Evolutionary conservation across 2,888 invertebrate genomes (phyloP).

Genomic region (Agrochola circellaris): DNA sequence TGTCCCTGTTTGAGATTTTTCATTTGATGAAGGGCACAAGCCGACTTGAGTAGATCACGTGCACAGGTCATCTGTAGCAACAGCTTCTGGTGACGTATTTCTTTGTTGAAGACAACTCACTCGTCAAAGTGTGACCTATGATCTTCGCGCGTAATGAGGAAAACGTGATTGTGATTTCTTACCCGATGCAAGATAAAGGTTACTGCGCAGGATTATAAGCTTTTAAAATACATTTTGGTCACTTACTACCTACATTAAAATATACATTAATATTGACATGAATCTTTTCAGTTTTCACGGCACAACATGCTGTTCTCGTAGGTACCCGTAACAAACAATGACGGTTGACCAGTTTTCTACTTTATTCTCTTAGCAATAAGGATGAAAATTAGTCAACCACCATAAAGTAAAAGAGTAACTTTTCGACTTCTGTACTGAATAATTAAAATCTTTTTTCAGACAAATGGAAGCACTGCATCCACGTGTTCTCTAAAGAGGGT

Average conservation of each 20-base stretch:
- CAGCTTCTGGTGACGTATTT: conserved; percentile 26
- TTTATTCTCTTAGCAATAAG: background rate
- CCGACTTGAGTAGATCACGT: background rate
- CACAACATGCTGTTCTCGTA: background rate
- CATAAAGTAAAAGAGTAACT: background rate
- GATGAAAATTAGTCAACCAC: background rate
- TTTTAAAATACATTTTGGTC: background rate
- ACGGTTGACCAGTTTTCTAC: background rate
- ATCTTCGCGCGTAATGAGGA: conserved; percentile 18
- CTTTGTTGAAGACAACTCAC: background rate
- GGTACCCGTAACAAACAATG: background rate
- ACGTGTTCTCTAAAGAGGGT: conserved; percentile 92
- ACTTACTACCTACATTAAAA: background rate
- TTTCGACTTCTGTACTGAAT: background rate
- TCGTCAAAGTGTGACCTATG: conserved; percentile 1
- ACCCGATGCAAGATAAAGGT: background rate
- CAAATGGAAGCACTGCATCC: conserved; percentile 93
- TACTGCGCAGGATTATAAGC: background rate
- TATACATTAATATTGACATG: background rate
- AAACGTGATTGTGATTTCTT: conserved; percentile 26
- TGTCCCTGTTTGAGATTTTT: background rate
- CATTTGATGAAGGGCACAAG: background rate
- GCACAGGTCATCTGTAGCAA: conserved; percentile 8
- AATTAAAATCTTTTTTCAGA: conserved; percentile 78
- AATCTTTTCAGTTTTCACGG: background rate